phyloP scores from a whole-genome alignment of 2,888 invertebrate genomes.

The Eupithecia exiguata region DNA sequence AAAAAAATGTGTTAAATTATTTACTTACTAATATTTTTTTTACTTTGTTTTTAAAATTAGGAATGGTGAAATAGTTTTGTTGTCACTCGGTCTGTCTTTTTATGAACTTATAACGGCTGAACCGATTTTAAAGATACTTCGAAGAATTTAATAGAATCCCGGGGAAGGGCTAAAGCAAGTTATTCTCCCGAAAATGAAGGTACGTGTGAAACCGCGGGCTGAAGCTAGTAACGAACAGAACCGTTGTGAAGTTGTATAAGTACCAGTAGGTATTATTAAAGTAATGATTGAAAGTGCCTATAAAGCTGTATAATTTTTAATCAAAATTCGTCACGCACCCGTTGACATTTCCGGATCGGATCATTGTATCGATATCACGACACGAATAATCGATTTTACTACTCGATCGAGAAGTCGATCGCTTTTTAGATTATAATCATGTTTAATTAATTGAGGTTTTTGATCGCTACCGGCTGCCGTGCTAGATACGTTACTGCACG shows the following conservation, averaged over 20 bases:
- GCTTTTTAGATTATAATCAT: constrained; percentile 34
- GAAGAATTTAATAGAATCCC: too few species aligned
- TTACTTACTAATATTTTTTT: too few species aligned
- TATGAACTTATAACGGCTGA: too few species aligned
- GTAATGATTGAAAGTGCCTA: constrained; percentile 17
- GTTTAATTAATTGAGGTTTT: constrained; percentile 27
- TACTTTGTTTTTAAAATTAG: too few species aligned
- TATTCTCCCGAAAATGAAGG: not conserved
- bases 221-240: not conserved
- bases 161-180: not conserved
- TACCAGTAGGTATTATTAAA: not conserved
- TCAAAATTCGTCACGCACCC: constrained; percentile 51
- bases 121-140: not conserved
- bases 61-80: too few species aligned
- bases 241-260: not conserved
- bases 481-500: not conserved
- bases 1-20: too few species aligned
- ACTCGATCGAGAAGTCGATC: constrained; percentile 40
- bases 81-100: too few species aligned
- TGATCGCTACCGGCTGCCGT: constrained; percentile 24
- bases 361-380: constrained; percentile 43
- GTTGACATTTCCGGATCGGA: constrained; percentile 54
- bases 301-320: constrained; percentile 52
- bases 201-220: not conserved
- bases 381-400: constrained; percentile 42